These are phyloP conservation scores for Boloria selene DNA, from an alignment of 2,888 invertebrate genomes.

Conservation along the genomic window DNA sequence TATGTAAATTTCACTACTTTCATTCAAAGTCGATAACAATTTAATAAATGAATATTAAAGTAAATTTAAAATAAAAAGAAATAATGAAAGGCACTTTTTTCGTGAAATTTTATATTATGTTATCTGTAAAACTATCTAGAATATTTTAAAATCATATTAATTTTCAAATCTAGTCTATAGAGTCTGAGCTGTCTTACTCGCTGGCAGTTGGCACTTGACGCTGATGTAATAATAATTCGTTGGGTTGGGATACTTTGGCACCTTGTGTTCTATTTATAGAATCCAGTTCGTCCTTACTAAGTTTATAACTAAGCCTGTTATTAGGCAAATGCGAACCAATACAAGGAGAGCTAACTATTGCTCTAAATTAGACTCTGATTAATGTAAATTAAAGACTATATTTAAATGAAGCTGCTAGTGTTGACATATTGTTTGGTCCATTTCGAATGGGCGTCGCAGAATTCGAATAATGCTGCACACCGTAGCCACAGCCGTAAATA, in stretches of 20 bases:
- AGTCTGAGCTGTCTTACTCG: conserved; percentile 11
- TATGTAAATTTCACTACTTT: no score
- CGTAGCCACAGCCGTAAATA: conserved; percentile 14
- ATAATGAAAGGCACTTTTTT: not conserved
- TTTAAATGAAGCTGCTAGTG: conserved; percentile 15
- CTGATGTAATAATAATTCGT: conserved; percentile 29
- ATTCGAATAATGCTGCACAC: conserved; percentile 49
- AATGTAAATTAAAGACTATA: conserved; percentile 15
- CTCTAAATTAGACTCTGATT: conserved; percentile 16
- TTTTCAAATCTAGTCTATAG: conserved; percentile 7
- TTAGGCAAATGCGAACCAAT: conserved; percentile 23
- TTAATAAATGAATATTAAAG: no score
- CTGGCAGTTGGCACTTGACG: conserved; percentile 1
- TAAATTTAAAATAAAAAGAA: no score
- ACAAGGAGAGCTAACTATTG: conserved; percentile 13
- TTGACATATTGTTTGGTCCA: conserved; percentile 24
- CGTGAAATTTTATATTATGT: not conserved
- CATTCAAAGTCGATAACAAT: no score
- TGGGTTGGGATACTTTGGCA: conserved; percentile 37
- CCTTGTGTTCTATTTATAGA: conserved; percentile 46
- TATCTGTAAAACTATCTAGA: not conserved
- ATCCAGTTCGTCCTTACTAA: conserved; percentile 41
- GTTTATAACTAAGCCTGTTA: conserved; percentile 31
- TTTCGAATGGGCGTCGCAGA: conserved; percentile 47
- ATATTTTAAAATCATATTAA: not conserved